Evolutionary conservation across 2,113 vertebrate genomes (phyloP).

Genomic region (Noctilio leporinus): DNA sequence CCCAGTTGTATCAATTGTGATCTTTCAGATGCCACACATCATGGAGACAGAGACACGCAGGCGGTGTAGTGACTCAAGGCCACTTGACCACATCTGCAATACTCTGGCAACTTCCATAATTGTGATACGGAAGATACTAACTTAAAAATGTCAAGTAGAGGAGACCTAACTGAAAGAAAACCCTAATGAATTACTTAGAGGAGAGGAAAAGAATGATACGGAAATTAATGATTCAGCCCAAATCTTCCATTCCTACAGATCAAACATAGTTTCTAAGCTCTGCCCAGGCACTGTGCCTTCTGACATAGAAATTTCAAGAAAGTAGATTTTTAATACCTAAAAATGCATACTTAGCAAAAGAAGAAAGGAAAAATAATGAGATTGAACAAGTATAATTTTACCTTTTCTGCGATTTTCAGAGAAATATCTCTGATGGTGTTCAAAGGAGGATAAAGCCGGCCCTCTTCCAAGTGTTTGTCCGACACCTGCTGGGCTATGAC

Average conservation of each 20-base stretch:
- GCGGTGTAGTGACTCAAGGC: background rate
- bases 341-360: background rate
- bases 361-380: background rate
- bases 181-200: background rate
- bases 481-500: conserved; percentile 90
- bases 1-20: background rate
- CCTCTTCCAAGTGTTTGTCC: conserved; percentile 88
- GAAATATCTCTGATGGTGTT: conserved; percentile 88
- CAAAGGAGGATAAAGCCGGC: conserved; percentile 93
- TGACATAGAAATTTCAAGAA: background rate
- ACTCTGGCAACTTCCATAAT: background rate
- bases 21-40: background rate
- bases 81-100: background rate
- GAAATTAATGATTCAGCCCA: background rate
- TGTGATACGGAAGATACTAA: background rate
- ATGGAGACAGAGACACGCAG: background rate
- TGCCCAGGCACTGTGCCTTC: background rate
- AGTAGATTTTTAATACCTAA: background rate
- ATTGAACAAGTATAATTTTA: conserved; percentile 66
- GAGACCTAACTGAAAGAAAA: background rate
- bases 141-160: background rate
- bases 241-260: background rate
- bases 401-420: conserved; percentile 90
- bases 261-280: background rate
- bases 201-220: background rate